Base-by-base conservation (phyloP, 2,113 vertebrate genomes). In the Pelusios castaneus region DNA sequence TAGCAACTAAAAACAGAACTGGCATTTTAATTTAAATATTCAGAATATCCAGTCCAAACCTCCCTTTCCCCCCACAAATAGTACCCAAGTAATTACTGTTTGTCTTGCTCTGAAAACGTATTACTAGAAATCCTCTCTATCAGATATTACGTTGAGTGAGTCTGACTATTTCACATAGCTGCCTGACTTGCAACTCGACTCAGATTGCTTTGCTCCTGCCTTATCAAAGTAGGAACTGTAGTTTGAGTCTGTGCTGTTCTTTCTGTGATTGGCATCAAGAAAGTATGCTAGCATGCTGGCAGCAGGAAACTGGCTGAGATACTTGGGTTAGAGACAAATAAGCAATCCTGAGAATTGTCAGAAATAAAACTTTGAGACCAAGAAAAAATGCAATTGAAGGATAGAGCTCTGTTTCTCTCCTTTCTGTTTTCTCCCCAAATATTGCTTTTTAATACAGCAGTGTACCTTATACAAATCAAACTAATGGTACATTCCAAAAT, bases 21-120 rank as follows among this genome's bases (percentile, higher is more conserved):
- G 92, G n/a, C 82, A 73, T 91, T 94, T 96, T 91, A 94, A 92
- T 95, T 91, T 93, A 54, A 89, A 90, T 90, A 94, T n/a, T 43
- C 16, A 45, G 79, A 95, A 93, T 80, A 88, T 22, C 82, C 79
- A 16, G 21, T 89, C 29, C 43, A 3, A 12, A 92, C 70, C 43
- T 89, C 29, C 55, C 54, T n/a, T n/a, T n/a, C n/a, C 25, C 21
- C 22, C 84, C 89, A n/a, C n/a, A 19, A 7, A 52, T 84, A 41
- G 49, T 85, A 77, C 17, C 45, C 22, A 76, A 43, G 43, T 91
- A 87, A 81, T 87, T 2, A 55, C 8, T 92, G 16, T 11, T 82
- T 87, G 82, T 87, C 45, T 87, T 87, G 12, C 55, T 92, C 77
- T 1, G 4, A 47, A 76, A 76, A 27, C 22, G 25, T 1, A 0